Evolutionary conservation across 2,113 vertebrate species (phyloP).

Genomic region (Potamarius usumacintae): DNA sequence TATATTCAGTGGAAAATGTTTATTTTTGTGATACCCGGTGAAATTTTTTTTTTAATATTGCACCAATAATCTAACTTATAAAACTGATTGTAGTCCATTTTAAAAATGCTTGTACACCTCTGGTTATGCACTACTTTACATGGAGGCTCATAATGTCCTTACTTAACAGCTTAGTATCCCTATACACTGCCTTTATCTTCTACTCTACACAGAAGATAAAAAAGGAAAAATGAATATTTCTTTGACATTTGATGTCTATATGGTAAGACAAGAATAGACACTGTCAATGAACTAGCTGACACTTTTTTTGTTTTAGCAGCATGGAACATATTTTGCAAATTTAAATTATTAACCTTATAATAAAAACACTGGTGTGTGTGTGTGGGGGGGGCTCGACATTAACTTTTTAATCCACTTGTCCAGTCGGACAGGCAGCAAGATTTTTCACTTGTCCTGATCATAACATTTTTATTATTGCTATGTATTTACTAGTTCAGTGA

Average conservation of each 20-base stretch:
- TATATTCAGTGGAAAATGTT: background rate
- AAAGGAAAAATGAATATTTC: background rate
- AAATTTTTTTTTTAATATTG: background rate
- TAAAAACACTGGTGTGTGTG: background rate
- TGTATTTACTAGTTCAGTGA: no score
- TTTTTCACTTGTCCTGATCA: no score
- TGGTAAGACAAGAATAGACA: background rate
- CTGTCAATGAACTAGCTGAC: background rate
- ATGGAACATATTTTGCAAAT: background rate
- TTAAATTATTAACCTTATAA: background rate
- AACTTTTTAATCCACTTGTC: no score
- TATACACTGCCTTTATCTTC: background rate
- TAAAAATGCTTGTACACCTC: background rate
- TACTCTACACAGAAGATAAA: background rate
- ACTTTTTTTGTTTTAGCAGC: background rate
- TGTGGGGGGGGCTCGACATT: no score
- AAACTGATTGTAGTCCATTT: background rate
- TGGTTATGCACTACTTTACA: background rate
- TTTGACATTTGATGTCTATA: background rate
- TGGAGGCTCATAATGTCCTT: background rate
- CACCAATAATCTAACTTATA: background rate
- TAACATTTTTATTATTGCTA: no score
- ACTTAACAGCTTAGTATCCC: background rate
- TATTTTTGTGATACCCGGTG: no score
- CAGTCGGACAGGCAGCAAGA: no score